Base-by-base conservation (phyloP, 2,888 invertebrate species). In the Xanthorhoe spadicearia region DNA sequence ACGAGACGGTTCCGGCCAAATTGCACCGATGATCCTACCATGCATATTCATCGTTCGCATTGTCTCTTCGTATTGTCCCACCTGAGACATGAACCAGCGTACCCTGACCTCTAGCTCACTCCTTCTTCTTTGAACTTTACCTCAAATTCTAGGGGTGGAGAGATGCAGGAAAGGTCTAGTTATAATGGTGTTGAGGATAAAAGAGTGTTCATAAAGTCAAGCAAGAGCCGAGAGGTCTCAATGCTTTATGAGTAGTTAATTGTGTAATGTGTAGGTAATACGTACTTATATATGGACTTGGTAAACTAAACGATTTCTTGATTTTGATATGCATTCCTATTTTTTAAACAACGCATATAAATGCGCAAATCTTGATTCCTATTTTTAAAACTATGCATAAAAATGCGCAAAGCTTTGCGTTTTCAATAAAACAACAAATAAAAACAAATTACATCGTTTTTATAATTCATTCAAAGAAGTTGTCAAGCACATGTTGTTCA, bases 11-110 rank as follows among this genome's bases (percentile, higher is more conserved):
- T 83, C 85, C 85, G 84, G 79, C 87, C 89, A 89, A 91, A 92
- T 92, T 91, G 92, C 91, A 87, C 72, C 70, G 84, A 68, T 86
- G 88, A 67, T 86, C 88, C 86, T 86, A 82, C 84, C 87, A 90
- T 92, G 86, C 89, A 92, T 92, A 92, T 92, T 92, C 92, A 92
- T 82, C 82, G 76, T 60, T 63, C 73, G 80, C 80, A 92, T 91
- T 92, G 92, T 92, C 89, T 91, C 87, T 83, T 71, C 73, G 83
- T 81, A 89, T 88, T 89, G 88, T 79, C 74, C 81, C 81, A 83
- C 84, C 83, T 83, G 81, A 75, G 76, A 67, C 64, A 72, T 56
- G 72, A 53, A 70, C 90, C 88, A 81, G 23, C 58, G 1, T 72
- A 71, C 56, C 64, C 4, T 69, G 87, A 82, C 72, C 84, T 63